Conservation (phyloP, 2,888 invertebrate species). For the Molorchus minor region DNA sequence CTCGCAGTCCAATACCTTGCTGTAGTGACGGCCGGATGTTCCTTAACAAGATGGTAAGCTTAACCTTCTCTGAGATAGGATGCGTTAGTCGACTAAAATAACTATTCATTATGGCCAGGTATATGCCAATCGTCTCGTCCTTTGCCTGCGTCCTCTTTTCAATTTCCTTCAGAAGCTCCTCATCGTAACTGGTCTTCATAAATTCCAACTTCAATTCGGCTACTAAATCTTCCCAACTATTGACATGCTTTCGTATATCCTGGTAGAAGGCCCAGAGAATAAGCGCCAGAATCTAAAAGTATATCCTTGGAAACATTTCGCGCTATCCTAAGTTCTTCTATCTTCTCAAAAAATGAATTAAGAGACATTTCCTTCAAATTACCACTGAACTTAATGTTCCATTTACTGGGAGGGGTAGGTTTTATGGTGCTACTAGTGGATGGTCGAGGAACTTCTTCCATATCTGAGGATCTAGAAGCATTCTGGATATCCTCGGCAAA, state of each 20-base stretch:
- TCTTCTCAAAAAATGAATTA: too few species aligned
- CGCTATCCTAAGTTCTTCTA: too few species aligned
- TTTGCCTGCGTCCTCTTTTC: background rate
- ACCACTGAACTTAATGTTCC: too few species aligned
- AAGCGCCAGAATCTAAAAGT: background rate
- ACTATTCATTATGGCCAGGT: too few species aligned
- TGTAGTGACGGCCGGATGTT: constrained; percentile 31
- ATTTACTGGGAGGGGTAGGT: too few species aligned
- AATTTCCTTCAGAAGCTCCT: background rate
- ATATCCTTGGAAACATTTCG: background rate
- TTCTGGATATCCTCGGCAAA: too few species aligned
- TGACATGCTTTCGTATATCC: background rate
- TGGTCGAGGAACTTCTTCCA: too few species aligned
- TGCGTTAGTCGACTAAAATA: background rate
- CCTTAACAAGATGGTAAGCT: constrained; percentile 24
- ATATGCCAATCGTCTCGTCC: background rate
- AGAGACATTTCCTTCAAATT: too few species aligned
- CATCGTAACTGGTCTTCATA: background rate
- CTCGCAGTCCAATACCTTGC: constrained; percentile 21
- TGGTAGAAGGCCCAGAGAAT: background rate
- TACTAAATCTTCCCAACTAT: background rate
- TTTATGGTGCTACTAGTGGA: too few species aligned
- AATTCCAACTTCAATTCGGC: background rate
- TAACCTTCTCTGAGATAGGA: background rate
- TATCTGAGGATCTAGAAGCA: too few species aligned